These are phyloP conservation scores for Amiota communis DNA, from an alignment of 2,888 invertebrate species.

Conservation along the genomic window DNA sequence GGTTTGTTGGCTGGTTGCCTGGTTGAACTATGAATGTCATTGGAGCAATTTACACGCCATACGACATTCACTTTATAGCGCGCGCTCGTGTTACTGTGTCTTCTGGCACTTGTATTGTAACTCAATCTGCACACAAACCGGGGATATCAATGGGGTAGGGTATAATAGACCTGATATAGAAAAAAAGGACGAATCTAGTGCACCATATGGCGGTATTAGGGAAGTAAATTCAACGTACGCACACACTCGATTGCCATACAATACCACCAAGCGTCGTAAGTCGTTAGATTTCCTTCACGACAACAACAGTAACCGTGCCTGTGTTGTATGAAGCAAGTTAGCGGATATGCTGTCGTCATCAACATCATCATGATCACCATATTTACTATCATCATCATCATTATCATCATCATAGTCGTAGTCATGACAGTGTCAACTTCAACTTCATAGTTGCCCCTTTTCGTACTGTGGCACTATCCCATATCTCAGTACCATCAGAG, in stretches of 20 bases:
- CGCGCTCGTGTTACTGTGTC: constrained; percentile 3
- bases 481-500: too few species aligned
- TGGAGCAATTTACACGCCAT: constrained; percentile 30
- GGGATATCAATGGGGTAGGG: neutral
- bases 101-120: constrained; percentile 40
- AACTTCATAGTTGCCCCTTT: neutral
- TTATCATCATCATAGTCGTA: neutral
- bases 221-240: neutral
- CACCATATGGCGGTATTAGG: constrained; percentile 14
- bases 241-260: neutral
- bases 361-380: too few species aligned
- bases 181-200: constrained; percentile 22
- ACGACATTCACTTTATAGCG: constrained; percentile 5
- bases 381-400: too few species aligned
- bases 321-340: too few species aligned
- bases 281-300: constrained; percentile 8
- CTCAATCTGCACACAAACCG: constrained; percentile 53
- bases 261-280: neutral
- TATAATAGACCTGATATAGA: neutral
- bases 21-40: constrained; percentile 33
- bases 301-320: too few species aligned
- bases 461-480: neutral
- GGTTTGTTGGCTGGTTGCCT: constrained; percentile 3
- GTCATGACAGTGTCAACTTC: neutral
- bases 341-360: too few species aligned